These are phyloP conservation scores for Crossocerus cetratus DNA, from an alignment of 2,888 invertebrate species.

Conservation along the genomic window DNA sequence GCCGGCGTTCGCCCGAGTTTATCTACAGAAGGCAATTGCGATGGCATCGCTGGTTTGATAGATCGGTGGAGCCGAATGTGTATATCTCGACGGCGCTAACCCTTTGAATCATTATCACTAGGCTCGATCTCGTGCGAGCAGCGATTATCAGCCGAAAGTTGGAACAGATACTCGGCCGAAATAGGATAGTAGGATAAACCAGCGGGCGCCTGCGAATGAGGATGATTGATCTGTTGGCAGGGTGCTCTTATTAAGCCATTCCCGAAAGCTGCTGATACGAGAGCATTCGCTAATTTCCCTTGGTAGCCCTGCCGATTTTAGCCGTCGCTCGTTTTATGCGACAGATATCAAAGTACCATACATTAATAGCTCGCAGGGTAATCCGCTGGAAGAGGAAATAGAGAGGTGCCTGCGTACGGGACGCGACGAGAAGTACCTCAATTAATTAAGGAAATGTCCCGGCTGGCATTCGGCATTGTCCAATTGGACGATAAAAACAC, in stretches of 20 bases:
- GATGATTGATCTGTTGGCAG: constrained; percentile 62
- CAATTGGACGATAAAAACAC: neutral
- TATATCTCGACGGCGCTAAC: neutral
- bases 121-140: constrained; percentile 39
- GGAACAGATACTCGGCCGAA: constrained; percentile 11
- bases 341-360: too few species aligned
- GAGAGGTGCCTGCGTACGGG: neutral
- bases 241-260: constrained; percentile 58
- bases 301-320: too few species aligned
- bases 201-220: constrained; percentile 6
- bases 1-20: too few species aligned
- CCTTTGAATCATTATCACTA: constrained; percentile 55
- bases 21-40: too few species aligned
- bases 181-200: constrained; percentile 24
- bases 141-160: constrained; percentile 26
- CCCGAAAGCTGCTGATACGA: constrained; percentile 40
- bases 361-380: too few species aligned
- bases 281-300: too few species aligned
- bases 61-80: neutral
- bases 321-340: too few species aligned
- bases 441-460: neutral
- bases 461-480: neutral
- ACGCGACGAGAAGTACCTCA: neutral
- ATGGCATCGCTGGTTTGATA: too few species aligned
- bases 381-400: neutral